Percentiles rank a stretch among this genome's conserved stretches.
Conservation (phyloP, 37 sponge, comb jelly and placozoan species). For the Chondrosia reniformis region DNA sequence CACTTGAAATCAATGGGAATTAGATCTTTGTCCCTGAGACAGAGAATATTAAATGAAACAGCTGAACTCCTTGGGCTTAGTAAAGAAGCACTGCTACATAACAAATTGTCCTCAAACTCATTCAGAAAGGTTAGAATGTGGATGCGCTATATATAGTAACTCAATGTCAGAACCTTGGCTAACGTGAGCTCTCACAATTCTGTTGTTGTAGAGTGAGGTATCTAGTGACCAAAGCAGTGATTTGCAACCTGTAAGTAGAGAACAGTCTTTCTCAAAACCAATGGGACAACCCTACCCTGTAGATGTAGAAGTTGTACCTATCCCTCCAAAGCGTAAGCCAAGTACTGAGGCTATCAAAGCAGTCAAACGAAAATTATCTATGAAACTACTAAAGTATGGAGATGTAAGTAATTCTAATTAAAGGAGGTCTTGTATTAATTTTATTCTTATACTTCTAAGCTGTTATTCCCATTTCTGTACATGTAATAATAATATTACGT, state of each 20-base stretch:
- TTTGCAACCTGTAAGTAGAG: not conserved
- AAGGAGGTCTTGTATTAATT: not conserved
- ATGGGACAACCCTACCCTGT: not conserved
- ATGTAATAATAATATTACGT: not conserved
- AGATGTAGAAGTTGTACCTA: slow-evolving; percentile 4
- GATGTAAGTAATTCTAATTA: not conserved
- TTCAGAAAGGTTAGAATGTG: slow-evolving; percentile 9
- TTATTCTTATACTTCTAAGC: too few relatives aligned
- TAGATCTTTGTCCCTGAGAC: slow-evolving; percentile 9
- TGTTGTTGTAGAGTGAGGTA: not conserved
- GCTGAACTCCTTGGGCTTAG: slow-evolving; percentile 20
- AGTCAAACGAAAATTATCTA: slow-evolving; percentile 2
- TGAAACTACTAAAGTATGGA: not conserved
- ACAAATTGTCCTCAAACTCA: not conserved
- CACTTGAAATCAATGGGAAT: slow-evolving; percentile 7
- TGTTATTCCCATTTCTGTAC: not conserved
- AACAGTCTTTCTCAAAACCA: not conserved
- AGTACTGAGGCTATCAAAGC: slow-evolving; percentile 6
- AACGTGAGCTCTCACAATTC: not conserved
- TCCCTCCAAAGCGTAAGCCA: slow-evolving; percentile 7
- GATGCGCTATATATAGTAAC: not conserved
- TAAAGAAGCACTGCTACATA: slow-evolving; percentile 5
- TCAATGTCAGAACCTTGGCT: not conserved
- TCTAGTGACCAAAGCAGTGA: not conserved
- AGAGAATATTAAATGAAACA: not conserved